Percentiles rank a stretch among this genome's conserved stretches.
phyloP scores from a whole-genome alignment of 37 sponge, comb jelly and placozoan species.

The Ianthella basta region DNA sequence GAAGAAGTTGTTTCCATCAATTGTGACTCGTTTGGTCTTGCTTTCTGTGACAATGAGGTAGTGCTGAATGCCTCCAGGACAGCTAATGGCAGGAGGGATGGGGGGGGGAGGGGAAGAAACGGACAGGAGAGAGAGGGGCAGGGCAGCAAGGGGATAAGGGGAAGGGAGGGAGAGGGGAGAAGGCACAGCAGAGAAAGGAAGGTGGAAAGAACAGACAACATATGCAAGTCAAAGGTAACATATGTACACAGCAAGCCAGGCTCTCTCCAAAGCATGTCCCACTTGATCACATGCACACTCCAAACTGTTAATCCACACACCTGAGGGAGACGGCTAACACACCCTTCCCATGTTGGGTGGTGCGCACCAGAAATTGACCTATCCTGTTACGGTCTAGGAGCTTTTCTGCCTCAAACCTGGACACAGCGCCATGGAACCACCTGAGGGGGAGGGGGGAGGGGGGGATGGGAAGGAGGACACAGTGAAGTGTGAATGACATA shows the following conservation, averaged over 20 bases:
- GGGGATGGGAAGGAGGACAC: not conserved
- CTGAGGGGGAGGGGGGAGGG: slow-evolving; percentile 1
- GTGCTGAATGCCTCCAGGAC: slow-evolving; percentile 41
- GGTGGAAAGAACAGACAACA: not conserved
- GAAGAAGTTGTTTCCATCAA: slow-evolving; percentile 52
- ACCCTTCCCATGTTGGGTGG: slow-evolving; percentile 56
- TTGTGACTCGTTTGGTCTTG: slow-evolving; percentile 53
- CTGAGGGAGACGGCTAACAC: slow-evolving; percentile 66
- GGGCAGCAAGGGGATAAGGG: not conserved
- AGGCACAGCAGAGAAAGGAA: not conserved
- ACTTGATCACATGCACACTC: not conserved
- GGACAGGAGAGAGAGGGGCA: not conserved
- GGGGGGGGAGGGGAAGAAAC: not conserved
- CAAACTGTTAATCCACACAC: slow-evolving; percentile 39
- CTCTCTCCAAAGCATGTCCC: not conserved
- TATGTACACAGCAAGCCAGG: not conserved
- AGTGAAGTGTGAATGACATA: not conserved
- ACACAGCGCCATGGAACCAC: slow-evolving; percentile 70
- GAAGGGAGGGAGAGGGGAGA: not conserved
- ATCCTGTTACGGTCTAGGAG: slow-evolving; percentile 60
- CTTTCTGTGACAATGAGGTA: slow-evolving; percentile 69
- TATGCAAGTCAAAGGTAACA: not conserved
- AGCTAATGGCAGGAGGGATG: slow-evolving; percentile 4
- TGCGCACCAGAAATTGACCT: slow-evolving; percentile 77
- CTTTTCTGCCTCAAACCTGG: slow-evolving; percentile 70